A percentile compares a stretch with the other conserved stretches of the same genome.
Evolutionary conservation across 2,113 vertebrate species (phyloP).

Genomic region (Hyaena hyaena): DNA sequence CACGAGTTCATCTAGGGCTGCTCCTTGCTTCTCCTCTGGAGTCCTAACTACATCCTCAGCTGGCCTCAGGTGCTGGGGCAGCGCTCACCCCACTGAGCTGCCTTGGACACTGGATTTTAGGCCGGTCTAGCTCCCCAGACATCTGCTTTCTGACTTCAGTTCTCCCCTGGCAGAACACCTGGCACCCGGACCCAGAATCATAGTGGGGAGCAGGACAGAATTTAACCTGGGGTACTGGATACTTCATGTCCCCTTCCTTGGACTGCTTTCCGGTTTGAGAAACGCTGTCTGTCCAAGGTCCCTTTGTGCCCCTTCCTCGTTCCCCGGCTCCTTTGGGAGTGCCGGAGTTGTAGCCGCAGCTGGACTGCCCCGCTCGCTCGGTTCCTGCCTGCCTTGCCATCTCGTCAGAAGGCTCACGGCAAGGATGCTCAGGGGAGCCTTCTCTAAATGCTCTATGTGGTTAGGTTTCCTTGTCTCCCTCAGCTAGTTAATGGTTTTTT

Average conservation of each 20-base stretch:
- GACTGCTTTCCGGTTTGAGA: not conserved
- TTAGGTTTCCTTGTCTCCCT: not conserved
- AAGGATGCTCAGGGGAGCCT: not conserved
- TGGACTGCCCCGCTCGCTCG: not conserved
- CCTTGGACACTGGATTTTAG: not conserved
- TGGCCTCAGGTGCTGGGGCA: not conserved
- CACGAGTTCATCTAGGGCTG: not conserved
- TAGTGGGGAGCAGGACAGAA: not conserved
- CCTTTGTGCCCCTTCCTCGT: not conserved
- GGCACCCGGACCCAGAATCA: not conserved
- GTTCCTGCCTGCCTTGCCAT: not conserved
- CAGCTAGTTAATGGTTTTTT: not conserved
- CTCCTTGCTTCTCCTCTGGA: not conserved
- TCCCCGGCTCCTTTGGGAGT: not conserved
- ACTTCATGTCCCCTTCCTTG: not conserved
- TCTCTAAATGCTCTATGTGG: not conserved
- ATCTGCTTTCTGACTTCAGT: not conserved
- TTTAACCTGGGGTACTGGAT: not conserved
- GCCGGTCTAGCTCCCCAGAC: not conserved
- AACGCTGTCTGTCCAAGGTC: not conserved
- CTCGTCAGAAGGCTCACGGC: not conserved
- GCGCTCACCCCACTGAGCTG: not conserved
- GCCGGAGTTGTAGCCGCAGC: not conserved
- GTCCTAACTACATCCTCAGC: too few species aligned
- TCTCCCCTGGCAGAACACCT: not conserved